A percentile compares a stretch with the other conserved stretches of the same genome.
Conservation (phyloP, 2,888 invertebrate species). For the Adelognathus sp. region DNA sequence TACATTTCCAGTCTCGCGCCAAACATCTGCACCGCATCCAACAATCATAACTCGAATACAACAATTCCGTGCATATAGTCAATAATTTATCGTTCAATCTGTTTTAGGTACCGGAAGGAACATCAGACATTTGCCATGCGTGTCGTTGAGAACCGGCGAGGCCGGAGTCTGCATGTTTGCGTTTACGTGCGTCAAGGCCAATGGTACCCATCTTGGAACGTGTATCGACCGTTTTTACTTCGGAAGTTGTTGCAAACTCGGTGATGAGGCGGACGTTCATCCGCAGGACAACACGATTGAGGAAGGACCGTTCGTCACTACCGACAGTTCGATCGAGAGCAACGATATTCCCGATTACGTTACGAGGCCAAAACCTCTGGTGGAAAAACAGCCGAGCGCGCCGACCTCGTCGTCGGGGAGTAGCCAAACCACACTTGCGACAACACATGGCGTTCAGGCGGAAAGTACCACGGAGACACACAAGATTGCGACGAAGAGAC, state of each 20-base stretch:
- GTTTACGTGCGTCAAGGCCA: slow-evolving; percentile 94
- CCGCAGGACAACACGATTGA: slow-evolving; percentile 85
- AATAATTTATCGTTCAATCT: slow-evolving; percentile 6
- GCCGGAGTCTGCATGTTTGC: slow-evolving; percentile 97
- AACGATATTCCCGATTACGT: slow-evolving; percentile 77
- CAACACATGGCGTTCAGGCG: slow-evolving; percentile 63
- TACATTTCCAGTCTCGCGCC: too few species aligned
- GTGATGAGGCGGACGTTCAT: slow-evolving; percentile 83
- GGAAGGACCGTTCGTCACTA: slow-evolving; percentile 78
- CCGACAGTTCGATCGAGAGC: slow-evolving; percentile 73
- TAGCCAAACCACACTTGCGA: slow-evolving; percentile 55
- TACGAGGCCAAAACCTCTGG: slow-evolving; percentile 71
- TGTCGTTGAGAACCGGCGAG: slow-evolving; percentile 89
- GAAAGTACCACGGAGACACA: slow-evolving; percentile 62
- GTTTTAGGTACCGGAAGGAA: slow-evolving; percentile 92
- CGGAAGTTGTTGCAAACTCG: slow-evolving; percentile 93
- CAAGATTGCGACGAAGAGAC: slow-evolving; percentile 66
- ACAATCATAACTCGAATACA: too few species aligned
- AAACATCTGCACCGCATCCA: too few species aligned
- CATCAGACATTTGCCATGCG: slow-evolving; percentile 94
- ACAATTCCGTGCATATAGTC: not conserved
- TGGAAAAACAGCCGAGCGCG: slow-evolving; percentile 63
- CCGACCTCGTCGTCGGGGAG: slow-evolving; percentile 1
- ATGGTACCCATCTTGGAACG: slow-evolving; percentile 95
- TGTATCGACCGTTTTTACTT: slow-evolving; percentile 97